Evolutionary conservation across 1,140 invertebrate genomes (phyloP), one percentile per base, ranked within the genome.

Genomic region (Pseudoatta argentina): DNA sequence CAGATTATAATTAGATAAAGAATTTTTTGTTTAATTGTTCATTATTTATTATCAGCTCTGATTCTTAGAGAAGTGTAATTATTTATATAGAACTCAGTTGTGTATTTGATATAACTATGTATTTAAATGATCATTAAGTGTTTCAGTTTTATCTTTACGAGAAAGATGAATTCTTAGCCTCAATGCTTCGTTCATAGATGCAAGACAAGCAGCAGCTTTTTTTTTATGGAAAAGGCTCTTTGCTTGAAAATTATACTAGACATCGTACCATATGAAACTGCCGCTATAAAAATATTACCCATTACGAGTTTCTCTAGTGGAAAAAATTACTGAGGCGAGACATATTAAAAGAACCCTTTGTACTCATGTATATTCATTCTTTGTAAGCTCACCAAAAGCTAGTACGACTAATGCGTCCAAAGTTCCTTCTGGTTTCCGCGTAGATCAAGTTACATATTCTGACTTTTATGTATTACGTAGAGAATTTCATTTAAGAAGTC

Each of bases 221-320:
- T 27, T 51, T 78, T 78, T 71, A 72, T 48, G 18, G 5, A 57
- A 75, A 59, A 75, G 21, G 53, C 55, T 72, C 81, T 67, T 72
- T 78, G 44, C 48, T 8, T 0, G 10, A 34, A 48, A 53, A 83
- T 71, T 72, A 72, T 64, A 53, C 72, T 21, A 18, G n/a, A 64
- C 72, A 51, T 85, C 44, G 59, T 69, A 48, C 63, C 63, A 85
- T 63, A 81, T n/a, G 72, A 88, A 85, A 69, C 21, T 57, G 27
- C 53, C 53, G 86, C 44, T 85, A 79, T 55, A 85, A 86, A 89
- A 85, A 88, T 78, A 88, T 85, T 85, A 57, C 18, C 67, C 67
- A 78, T 89, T 86, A 78, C 67, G 63, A 64, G 66, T 88, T 86
- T 57, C 27, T 63, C 27, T 51, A 27, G 55, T 21, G 71, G 59